A percentile compares a stretch with the other conserved stretches of the same genome.
These are phyloP conservation scores for Spinus olivaceus DNA, from an alignment of 2,797 vertebrate genomes.

Conservation along the genomic window DNA sequence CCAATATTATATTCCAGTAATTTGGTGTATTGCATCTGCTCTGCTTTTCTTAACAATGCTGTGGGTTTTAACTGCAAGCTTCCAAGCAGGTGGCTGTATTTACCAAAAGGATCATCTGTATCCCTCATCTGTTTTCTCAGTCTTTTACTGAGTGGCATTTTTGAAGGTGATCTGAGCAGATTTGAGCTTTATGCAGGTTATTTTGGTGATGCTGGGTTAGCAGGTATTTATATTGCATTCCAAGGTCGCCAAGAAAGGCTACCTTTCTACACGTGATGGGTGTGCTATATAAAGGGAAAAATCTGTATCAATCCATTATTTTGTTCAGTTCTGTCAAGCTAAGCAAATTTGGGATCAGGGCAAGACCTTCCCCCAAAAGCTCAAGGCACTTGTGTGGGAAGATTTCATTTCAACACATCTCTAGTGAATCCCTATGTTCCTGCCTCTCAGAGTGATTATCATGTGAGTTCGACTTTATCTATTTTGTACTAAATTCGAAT, in stretches of 20 bases:
- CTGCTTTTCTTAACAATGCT: not conserved
- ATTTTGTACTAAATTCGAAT: not conserved
- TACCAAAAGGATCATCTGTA: conserved; percentile 32
- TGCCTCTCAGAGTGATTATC: not conserved
- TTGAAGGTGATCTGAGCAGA: not conserved
- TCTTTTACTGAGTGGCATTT: conserved; percentile 22
- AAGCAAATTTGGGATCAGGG: not conserved
- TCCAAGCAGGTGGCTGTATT: conserved; percentile 45
- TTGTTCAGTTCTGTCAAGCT: not conserved
- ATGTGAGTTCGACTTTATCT: not conserved
- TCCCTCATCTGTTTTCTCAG: conserved; percentile 52
- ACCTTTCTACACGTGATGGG: not conserved
- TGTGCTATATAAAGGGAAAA: not conserved
- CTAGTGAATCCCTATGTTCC: not conserved
- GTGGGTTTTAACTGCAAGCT: not conserved
- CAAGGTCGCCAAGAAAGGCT: not conserved
- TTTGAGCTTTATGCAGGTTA: not conserved
- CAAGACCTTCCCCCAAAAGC: not conserved
- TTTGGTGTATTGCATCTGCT: not conserved
- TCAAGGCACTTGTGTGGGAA: not conserved
- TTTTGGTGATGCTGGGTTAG: not conserved
- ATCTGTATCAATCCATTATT: not conserved
- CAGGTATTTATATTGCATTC: not conserved
- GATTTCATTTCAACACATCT: not conserved
- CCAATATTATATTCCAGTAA: conserved; percentile 30